A percentile compares a stretch with the other conserved stretches of the same genome.
phyloP scores from a whole-genome alignment of 2,888 invertebrate species.

The Phyto melanocephala region DNA sequence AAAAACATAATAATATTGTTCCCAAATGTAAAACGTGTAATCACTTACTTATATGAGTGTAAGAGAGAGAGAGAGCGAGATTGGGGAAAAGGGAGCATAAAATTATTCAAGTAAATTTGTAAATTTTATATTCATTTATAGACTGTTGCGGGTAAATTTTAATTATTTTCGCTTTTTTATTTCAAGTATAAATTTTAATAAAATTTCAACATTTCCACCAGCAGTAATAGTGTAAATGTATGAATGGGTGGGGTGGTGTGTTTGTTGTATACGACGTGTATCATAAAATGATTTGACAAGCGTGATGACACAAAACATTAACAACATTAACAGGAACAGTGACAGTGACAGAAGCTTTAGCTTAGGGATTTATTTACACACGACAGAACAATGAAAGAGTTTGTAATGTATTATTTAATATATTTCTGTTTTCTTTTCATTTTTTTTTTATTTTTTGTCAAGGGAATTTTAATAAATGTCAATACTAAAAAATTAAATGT shows the following conservation, averaged over 20 bases:
- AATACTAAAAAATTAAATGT: background rate
- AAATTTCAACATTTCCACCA: background rate
- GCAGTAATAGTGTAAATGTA: background rate
- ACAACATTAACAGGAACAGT: conserved; percentile 13
- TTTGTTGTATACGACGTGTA: too few species aligned
- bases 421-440: background rate
- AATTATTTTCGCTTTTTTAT: background rate
- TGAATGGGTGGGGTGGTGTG: too few species aligned
- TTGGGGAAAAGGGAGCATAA: too few species aligned
- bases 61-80: background rate
- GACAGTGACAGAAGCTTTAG: conserved; percentile 1
- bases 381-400: conserved; percentile 10
- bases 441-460: background rate
- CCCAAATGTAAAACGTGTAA: conserved; percentile 1
- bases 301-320: conserved; percentile 30
- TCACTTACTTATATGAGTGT: background rate
- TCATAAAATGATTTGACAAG: background rate
- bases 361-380: conserved; percentile 29
- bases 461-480: conserved; percentile 35
- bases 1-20: background rate
- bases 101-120: conserved; percentile 20
- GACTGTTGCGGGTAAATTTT: background rate
- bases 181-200: background rate
- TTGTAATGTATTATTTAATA: background rate
- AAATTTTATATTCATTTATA: conserved; percentile 20